These are phyloP conservation scores for Heliocidaris tuberculata DNA, from an alignment of 35 echinoderm and acorn worm species.

Conservation along the genomic window DNA sequence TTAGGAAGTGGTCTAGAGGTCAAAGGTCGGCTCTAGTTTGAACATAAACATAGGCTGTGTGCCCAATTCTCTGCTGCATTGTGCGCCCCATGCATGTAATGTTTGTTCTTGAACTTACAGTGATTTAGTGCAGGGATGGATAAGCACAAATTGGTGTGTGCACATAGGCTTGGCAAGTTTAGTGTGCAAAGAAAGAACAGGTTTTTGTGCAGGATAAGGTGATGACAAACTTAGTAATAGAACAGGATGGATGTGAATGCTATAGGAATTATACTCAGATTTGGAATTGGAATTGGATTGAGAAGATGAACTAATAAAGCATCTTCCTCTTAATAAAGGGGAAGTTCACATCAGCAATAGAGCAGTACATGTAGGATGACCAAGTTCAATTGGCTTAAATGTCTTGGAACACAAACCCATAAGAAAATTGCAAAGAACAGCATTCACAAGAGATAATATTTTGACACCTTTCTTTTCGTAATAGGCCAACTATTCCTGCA, in stretches of 20 bases:
- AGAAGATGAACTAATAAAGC: too few species aligned
- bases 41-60: slow-evolving; percentile 11
- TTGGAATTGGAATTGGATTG: neutral
- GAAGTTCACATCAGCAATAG: too few species aligned
- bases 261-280: neutral
- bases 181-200: neutral
- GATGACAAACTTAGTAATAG: neutral
- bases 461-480: too few species aligned
- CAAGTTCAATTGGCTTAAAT: neutral
- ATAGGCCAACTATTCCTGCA: too few species aligned
- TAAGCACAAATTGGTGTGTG: slow-evolving; percentile 23
- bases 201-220: neutral
- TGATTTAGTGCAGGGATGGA: slow-evolving; percentile 35
- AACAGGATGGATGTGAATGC: neutral
- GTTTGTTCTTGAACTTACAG: neutral
- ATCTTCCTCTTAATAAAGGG: too few species aligned
- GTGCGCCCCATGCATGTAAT: neutral
- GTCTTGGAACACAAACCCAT: too few species aligned
- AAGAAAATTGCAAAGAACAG: too few species aligned
- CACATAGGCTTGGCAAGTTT: slow-evolving; percentile 15
- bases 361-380: neutral
- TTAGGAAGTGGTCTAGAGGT: slow-evolving; percentile 41
- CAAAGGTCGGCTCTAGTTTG: slow-evolving; percentile 8
- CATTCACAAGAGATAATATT: too few species aligned
- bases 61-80: neutral